phyloP scores from a whole-genome alignment of 2,113 vertebrate genomes.

The Serinus canaria region DNA sequence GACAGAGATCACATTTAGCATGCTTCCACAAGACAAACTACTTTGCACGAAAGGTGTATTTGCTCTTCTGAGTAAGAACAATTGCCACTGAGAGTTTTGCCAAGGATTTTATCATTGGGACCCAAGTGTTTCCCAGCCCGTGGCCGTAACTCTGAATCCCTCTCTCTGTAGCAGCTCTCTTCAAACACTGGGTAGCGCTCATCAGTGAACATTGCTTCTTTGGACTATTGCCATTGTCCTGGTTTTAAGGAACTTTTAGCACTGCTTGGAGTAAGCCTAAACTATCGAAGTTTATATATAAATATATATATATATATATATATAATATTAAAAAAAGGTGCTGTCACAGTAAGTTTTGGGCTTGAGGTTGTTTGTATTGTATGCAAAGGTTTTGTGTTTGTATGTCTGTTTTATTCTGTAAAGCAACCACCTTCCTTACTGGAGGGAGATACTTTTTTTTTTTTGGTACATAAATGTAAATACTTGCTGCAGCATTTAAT shows the following conservation, averaged over 20 bases:
- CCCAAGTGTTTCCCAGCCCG: neutral
- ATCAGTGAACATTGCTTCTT: neutral
- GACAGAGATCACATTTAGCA: neutral
- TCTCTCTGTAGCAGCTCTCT: neutral
- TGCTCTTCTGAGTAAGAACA: neutral
- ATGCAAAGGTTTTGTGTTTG: slow-evolving; percentile 76
- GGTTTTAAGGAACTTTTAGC: slow-evolving; percentile 63
- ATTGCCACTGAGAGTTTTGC: slow-evolving; percentile 32
- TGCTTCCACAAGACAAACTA: neutral
- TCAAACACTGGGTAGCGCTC: slow-evolving; percentile 15
- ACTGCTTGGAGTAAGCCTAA: slow-evolving; percentile 73
- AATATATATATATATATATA: slow-evolving; percentile 37
- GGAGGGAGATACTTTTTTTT: slow-evolving; percentile 80
- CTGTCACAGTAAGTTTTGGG: slow-evolving; percentile 76
- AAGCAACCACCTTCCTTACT: slow-evolving; percentile 93
- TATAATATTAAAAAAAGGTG: slow-evolving; percentile 60
- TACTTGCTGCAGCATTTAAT: slow-evolving; percentile 91
- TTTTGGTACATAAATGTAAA: slow-evolving; percentile 95
- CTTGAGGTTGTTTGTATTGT: slow-evolving; percentile 75
- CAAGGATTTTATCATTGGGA: neutral
- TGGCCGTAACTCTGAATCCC: neutral
- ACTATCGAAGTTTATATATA: slow-evolving; percentile 67
- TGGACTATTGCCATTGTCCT: slow-evolving; percentile 54
- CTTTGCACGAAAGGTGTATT: neutral
- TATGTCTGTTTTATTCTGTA: slow-evolving; percentile 78